phyloP scores from a whole-genome alignment of 2,888 invertebrate genomes.

The Dorcus parallelipipedus region DNA sequence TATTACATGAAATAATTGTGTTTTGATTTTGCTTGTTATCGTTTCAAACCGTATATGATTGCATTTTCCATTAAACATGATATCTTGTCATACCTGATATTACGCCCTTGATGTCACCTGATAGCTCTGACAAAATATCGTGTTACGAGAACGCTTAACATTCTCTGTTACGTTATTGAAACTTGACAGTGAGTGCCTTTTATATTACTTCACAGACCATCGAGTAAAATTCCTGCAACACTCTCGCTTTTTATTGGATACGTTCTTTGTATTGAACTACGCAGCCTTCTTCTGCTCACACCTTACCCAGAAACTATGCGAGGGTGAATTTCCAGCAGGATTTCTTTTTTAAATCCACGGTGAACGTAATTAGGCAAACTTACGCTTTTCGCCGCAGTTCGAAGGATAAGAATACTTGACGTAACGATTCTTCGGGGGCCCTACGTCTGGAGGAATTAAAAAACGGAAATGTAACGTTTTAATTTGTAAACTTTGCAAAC shows the following conservation, averaged over 20 bases:
- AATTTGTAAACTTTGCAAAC: no score
- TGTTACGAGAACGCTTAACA: constrained; percentile 21
- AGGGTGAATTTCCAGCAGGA: no score
- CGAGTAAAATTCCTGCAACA: constrained; percentile 1
- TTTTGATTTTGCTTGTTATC: no score
- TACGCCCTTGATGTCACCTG: constrained; percentile 13
- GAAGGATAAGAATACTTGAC: no score
- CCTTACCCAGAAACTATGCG: no score
- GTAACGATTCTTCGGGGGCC: no score
- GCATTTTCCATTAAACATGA: constrained; percentile 18
- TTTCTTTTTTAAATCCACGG: no score
- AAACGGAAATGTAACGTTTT: no score
- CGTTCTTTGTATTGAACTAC: background rate
- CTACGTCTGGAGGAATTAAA: no score
- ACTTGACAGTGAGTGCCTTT: constrained; percentile 13
- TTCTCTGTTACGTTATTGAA: constrained; percentile 17
- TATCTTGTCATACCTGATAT: constrained; percentile 18
- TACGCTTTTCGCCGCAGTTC: no score
- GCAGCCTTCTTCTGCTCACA: no score
- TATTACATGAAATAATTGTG: background rate
- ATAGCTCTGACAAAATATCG: constrained; percentile 23
- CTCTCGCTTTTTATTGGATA: constrained; percentile 1
- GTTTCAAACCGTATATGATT: background rate
- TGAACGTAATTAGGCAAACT: no score
- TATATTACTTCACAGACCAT: constrained; percentile 3